These are phyloP conservation scores for Trissolcus japonicus DNA, from an alignment of 2,888 invertebrate genomes.

Conservation along the genomic window DNA sequence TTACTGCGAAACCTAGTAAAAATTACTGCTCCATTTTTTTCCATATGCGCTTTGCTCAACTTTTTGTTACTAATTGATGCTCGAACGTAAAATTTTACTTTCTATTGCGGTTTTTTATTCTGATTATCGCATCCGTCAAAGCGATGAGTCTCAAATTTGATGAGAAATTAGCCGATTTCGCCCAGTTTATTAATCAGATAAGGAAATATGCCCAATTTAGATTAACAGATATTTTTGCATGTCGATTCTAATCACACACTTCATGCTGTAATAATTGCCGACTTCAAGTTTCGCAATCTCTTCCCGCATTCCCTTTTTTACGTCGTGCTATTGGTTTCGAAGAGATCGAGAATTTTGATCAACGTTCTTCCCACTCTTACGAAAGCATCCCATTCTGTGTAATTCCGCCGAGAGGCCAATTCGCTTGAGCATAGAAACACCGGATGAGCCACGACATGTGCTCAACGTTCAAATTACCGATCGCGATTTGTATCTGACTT, in stretches of 20 bases:
- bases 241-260: slow-evolving; percentile 55
- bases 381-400: slow-evolving; percentile 58
- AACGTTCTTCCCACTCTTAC: slow-evolving; percentile 47
- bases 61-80: too few relatives aligned
- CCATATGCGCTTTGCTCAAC: too few relatives aligned
- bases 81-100: slow-evolving; percentile 6
- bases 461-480: slow-evolving; percentile 73
- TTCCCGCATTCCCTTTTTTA: slow-evolving; percentile 40
- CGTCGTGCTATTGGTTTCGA: slow-evolving; percentile 53
- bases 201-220: slow-evolving; percentile 47
- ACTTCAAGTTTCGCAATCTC: slow-evolving; percentile 49
- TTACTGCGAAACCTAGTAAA: too few relatives aligned
- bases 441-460: slow-evolving; percentile 73
- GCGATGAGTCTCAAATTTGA: too few relatives aligned
- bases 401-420: slow-evolving; percentile 59
- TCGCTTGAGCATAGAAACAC: slow-evolving; percentile 58
- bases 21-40: too few relatives aligned
- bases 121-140: too few relatives aligned
- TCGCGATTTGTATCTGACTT: slow-evolving; percentile 71
- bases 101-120: background rate
- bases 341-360: slow-evolving; percentile 61
- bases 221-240: slow-evolving; percentile 50
- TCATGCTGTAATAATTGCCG: slow-evolving; percentile 52
- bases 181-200: slow-evolving; percentile 19
- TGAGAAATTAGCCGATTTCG: too few relatives aligned